Percentiles rank a stretch among this genome's conserved stretches.
Conservation (phyloP, 2,888 invertebrate species). For the Drosophila macrothrix region DNA sequence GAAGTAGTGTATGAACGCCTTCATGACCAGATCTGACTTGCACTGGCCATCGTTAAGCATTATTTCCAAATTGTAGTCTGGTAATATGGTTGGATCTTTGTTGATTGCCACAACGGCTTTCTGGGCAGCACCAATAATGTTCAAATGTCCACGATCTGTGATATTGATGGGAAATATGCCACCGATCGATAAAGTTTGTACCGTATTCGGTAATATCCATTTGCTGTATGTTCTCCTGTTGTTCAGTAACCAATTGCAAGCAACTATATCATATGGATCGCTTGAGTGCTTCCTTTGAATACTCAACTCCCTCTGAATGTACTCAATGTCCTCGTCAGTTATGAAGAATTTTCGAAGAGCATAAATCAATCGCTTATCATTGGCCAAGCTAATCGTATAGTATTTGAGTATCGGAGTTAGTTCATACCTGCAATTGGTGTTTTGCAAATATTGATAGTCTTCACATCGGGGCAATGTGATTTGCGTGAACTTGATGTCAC, state of each 20-base stretch:
- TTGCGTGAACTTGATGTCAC: conserved; percentile 85
- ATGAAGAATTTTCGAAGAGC: conserved; percentile 71
- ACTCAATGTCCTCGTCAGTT: conserved; percentile 37
- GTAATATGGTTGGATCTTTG: conserved; percentile 86
- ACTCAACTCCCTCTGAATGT: conserved; percentile 39
- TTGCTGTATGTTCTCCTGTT: conserved; percentile 85
- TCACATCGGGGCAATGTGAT: conserved; percentile 89
- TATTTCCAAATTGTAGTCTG: conserved; percentile 87
- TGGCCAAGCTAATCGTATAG: conserved; percentile 87
- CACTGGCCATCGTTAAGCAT: conserved; percentile 89
- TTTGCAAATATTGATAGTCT: conserved; percentile 66
- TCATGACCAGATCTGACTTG: conserved; percentile 90
- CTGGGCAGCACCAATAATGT: conserved; percentile 86
- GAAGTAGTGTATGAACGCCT: conserved; percentile 89
- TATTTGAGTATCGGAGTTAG: conserved; percentile 89
- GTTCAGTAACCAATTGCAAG: conserved; percentile 89
- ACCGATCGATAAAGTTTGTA: conserved; percentile 68
- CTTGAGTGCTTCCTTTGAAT: background rate
- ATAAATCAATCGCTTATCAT: conserved; percentile 66
- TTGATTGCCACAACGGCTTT: conserved; percentile 89
- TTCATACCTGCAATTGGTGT: conserved; percentile 88
- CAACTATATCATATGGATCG: conserved; percentile 81
- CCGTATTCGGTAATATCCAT: conserved; percentile 84
- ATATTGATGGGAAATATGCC: conserved; percentile 88
- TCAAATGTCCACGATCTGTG: conserved; percentile 86